These are phyloP conservation scores for Sipha maydis DNA, from an alignment of 2,888 invertebrate genomes.

Conservation along the genomic window DNA sequence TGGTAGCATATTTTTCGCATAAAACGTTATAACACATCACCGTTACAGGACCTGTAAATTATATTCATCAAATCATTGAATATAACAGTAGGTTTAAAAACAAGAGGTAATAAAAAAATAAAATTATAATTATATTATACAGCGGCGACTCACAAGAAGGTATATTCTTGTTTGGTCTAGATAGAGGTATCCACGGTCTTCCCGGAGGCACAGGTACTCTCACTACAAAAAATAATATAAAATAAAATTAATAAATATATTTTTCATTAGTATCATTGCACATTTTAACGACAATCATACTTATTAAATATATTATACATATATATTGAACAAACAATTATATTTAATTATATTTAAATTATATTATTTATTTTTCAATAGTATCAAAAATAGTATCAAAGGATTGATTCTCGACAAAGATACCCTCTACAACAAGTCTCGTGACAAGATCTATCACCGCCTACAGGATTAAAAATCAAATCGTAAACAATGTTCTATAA, in stretches of 20 bases:
- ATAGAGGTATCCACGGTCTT: constrained; percentile 94
- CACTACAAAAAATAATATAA: constrained; percentile 74
- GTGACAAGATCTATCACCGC: background rate
- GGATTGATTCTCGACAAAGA: background rate
- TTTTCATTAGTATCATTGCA: constrained; percentile 7
- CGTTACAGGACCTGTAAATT: constrained; percentile 86
- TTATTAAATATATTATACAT: background rate
- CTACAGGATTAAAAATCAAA: background rate
- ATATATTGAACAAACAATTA: constrained; percentile 2
- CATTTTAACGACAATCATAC: background rate
- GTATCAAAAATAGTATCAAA: constrained; percentile 22
- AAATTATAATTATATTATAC: constrained; percentile 24
- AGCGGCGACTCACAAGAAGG: constrained; percentile 81
- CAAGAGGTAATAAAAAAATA: background rate
- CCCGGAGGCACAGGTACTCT: constrained; percentile 90
- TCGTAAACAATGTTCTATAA: constrained; percentile 15
- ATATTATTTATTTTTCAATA: constrained; percentile 24
- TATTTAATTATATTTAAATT: background rate
- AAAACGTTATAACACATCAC: constrained; percentile 99
- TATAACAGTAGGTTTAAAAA: background rate
- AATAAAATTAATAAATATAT: constrained; percentile 15
- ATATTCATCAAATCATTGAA: background rate
- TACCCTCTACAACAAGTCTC: background rate
- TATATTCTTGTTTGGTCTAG: constrained; percentile 86
- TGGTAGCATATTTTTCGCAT: constrained; percentile 98